phyloP scores from a whole-genome alignment of 2,888 invertebrate species.

The Clepsis dumicolana region DNA sequence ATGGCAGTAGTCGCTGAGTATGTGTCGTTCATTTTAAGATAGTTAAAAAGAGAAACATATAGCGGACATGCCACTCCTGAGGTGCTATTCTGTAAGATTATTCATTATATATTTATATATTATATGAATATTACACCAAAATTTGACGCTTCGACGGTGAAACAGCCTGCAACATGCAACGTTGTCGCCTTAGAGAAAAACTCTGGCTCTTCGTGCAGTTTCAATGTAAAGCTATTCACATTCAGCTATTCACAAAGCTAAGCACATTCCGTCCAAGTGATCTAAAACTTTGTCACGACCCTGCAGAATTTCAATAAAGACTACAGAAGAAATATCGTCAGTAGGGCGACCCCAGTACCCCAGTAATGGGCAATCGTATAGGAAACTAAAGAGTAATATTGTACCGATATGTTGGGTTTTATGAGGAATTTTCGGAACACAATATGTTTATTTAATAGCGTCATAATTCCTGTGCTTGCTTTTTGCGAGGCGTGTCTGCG shows the following conservation, averaged over 20 bases:
- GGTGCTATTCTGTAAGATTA: too few relatives aligned
- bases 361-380: conserved; percentile 62
- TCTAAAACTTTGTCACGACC: conserved; percentile 66
- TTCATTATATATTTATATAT: too few relatives aligned
- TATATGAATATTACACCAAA: too few relatives aligned
- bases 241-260: too few relatives aligned
- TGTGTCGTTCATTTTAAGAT: neutral
- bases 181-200: too few relatives aligned
- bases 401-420: conserved; percentile 72
- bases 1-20: too few relatives aligned
- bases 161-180: too few relatives aligned
- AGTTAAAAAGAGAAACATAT: neutral
- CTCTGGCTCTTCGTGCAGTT: too few relatives aligned
- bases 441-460: conserved; percentile 75
- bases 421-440: conserved; percentile 72
- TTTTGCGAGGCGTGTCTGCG: conserved; percentile 29
- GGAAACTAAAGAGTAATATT: conserved; percentile 62
- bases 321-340: conserved; percentile 70
- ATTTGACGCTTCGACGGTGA: too few relatives aligned
- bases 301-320: conserved; percentile 82
- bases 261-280: conserved; percentile 58
- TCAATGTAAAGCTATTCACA: conserved; percentile 48
- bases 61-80: neutral
- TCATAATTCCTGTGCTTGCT: conserved; percentile 59
- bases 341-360: conserved; percentile 56